These are phyloP conservation scores for Numenius arquata DNA, from an alignment of 2,113 vertebrate species.

Conservation along the genomic window DNA sequence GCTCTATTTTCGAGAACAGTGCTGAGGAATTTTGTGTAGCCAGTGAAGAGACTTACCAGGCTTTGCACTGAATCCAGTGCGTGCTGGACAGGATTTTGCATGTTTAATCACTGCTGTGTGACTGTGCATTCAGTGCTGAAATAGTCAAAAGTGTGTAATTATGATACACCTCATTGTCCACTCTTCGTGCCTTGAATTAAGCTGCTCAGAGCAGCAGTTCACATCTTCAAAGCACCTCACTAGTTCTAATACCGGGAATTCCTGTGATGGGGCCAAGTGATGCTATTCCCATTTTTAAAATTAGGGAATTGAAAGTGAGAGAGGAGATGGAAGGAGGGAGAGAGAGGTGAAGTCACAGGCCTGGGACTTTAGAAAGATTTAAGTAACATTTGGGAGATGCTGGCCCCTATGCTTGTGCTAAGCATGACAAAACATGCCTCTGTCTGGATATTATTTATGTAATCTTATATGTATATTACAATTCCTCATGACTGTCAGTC, in stretches of 20 bases:
- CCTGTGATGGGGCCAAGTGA: background rate
- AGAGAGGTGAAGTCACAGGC: background rate
- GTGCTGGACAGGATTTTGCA: background rate
- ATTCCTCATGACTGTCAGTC: background rate
- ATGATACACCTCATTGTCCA: background rate
- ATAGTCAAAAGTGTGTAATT: background rate
- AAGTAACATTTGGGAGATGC: background rate
- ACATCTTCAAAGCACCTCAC: background rate
- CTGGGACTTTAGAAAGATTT: background rate
- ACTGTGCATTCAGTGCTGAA: background rate
- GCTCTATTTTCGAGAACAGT: background rate
- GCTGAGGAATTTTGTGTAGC: background rate
- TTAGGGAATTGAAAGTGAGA: background rate
- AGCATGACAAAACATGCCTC: background rate
- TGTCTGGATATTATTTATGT: background rate
- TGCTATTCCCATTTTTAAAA: background rate
- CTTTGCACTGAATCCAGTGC: background rate
- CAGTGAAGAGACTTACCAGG: background rate
- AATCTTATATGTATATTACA: background rate
- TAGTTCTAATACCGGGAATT: background rate
- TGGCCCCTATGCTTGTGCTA: background rate
- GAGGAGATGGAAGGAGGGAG: background rate
- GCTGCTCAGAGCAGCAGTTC: background rate
- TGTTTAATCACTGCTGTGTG: background rate
- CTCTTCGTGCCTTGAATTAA: background rate